A percentile compares a stretch with the other conserved stretches of the same genome.
Conservation (phyloP, 2,888 invertebrate genomes). For the Nephrocerus scutellatus region DNA sequence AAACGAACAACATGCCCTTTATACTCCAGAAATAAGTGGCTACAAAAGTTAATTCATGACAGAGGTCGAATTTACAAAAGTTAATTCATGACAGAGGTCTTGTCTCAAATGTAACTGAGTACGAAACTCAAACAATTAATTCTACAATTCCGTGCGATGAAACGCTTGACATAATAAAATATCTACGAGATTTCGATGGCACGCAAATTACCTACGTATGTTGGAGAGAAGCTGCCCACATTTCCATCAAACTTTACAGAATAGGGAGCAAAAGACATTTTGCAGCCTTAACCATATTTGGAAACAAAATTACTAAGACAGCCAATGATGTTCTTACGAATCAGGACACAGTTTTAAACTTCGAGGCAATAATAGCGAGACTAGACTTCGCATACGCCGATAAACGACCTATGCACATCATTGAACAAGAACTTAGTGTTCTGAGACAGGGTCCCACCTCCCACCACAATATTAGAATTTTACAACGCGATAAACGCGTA, state of each 20-base stretch:
- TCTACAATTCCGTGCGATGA: slow-evolving; percentile 3
- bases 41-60: no score
- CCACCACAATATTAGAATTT: neutral
- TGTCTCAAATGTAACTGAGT: no score
- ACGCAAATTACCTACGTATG: slow-evolving; percentile 11
- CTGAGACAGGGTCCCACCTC: slow-evolving; percentile 10
- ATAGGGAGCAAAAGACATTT: slow-evolving; percentile 16
- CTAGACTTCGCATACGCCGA: slow-evolving; percentile 16
- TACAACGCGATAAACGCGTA: slow-evolving; percentile 1
- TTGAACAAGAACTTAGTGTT: slow-evolving; percentile 16
- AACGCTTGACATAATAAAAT: slow-evolving; percentile 9
- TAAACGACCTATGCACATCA: slow-evolving; percentile 13
- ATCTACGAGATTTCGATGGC: slow-evolving; percentile 10
- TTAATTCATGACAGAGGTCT: no score
- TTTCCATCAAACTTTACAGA: slow-evolving; percentile 12
- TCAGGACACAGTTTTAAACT: slow-evolving; percentile 15
- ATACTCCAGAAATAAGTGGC: no score
- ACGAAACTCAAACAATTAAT: slow-evolving; percentile 1
- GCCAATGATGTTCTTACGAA: slow-evolving; percentile 9
- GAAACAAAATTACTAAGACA: slow-evolving; percentile 7
- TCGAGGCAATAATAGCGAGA: slow-evolving; percentile 13
- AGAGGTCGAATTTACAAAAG: no score
- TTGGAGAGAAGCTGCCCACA: slow-evolving; percentile 16
- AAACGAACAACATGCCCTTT: no score
- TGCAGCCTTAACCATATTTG: slow-evolving; percentile 9